phyloP scores from a whole-genome alignment of 2,113 vertebrate genomes.

The Tichodroma muraria region DNA sequence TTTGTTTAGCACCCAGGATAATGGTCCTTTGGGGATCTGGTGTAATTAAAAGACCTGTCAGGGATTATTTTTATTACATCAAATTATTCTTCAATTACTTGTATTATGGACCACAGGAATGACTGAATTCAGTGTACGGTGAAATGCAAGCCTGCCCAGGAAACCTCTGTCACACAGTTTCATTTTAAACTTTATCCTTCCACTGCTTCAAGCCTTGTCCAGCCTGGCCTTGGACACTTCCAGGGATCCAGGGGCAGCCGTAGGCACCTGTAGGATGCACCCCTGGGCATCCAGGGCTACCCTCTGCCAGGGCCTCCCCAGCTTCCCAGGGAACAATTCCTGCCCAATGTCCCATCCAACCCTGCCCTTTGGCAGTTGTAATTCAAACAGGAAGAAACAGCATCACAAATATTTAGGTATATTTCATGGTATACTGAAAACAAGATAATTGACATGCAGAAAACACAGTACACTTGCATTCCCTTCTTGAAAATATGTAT shows the following conservation, averaged over 20 bases:
- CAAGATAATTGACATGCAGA: background rate
- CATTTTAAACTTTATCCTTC: background rate
- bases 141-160: background rate
- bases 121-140: background rate
- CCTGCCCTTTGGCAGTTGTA: too few species aligned
- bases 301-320: background rate
- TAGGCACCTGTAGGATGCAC: too few species aligned
- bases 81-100: background rate
- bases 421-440: background rate
- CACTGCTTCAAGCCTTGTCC: background rate
- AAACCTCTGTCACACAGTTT: background rate
- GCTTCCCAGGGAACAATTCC: background rate
- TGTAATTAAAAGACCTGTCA: background rate
- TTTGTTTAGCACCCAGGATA: background rate
- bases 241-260: background rate
- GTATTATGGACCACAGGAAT: background rate
- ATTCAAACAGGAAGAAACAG: background rate
- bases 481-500: background rate
- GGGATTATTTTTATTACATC: background rate
- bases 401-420: background rate
- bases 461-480: background rate
- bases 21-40: background rate
- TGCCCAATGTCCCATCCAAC: rapidly evolving
- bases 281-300: too few species aligned
- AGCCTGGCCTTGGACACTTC: background rate